phyloP scores from a whole-genome alignment of 2,113 vertebrate genomes.

The Chaetodon auriga region DNA sequence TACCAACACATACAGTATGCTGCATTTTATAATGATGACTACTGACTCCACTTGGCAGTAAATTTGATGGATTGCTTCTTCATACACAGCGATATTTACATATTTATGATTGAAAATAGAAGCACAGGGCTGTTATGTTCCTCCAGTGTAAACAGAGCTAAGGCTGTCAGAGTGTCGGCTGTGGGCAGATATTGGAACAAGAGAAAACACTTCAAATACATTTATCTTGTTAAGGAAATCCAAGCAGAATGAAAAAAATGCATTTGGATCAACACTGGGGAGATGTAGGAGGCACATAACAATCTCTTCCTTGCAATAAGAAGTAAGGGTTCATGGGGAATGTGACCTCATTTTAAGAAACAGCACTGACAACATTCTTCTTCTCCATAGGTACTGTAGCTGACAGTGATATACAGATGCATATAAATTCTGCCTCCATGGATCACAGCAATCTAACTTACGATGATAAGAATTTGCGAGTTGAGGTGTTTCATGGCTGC shows the following conservation, averaged over 20 bases:
- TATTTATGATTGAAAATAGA: neutral
- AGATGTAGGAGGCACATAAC: neutral
- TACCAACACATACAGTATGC: neutral
- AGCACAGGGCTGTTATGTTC: neutral
- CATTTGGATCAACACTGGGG: constrained; percentile 6
- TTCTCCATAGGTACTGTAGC: neutral
- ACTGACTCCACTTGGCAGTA: neutral
- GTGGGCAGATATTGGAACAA: constrained; percentile 13
- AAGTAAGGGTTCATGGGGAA: constrained; percentile 11
- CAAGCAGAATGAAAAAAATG: constrained; percentile 6
- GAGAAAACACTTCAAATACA: constrained; percentile 35
- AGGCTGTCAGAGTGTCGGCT: constrained; percentile 22
- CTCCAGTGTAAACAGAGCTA: constrained; percentile 38
- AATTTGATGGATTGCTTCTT: constrained; percentile 1
- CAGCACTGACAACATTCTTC: neutral
- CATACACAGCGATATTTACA: neutral
- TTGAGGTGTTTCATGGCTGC: constrained; percentile 92
- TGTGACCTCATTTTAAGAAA: constrained; percentile 25
- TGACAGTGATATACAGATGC: neutral
- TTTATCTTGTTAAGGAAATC: constrained; percentile 29
- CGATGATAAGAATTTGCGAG: constrained; percentile 87
- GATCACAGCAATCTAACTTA: constrained; percentile 76
- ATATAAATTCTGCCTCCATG: neutral
- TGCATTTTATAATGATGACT: neutral
- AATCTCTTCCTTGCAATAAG: constrained; percentile 1